Evolutionary conservation across 2,888 invertebrate species (phyloP), one percentile per base, ranked within the genome.

Genomic region (Hyposoter didymator): DNA sequence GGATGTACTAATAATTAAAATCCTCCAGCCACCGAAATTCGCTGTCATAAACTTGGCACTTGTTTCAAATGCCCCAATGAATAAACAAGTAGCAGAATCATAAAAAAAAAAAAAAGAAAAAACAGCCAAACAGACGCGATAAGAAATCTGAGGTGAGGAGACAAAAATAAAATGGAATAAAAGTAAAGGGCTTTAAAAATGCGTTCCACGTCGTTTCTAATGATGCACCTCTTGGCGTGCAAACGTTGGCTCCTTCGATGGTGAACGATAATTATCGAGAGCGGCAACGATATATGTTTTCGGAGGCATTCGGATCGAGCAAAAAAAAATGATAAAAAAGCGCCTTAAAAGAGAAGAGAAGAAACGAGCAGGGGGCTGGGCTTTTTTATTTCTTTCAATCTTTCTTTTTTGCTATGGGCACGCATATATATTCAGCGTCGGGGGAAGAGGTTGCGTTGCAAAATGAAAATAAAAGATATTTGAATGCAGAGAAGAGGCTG

Each of bases 191-290:
- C 62, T 78, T 73, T 78, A 80, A 85, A 83, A 83, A 80, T 85
- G 76, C 83, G 80, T 80, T 76, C 62, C 85, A 43, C 83, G 80
- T 83, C 80, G 83, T 78, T 83, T 82, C 76, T 83, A 80, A 85
- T 81, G 78, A 85, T 78, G 82, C 49, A n/a, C 78, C 45, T 28
- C 39, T 75, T 45, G 72, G 73, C 35, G 73, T 52, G 47, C 52
- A 69, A 45, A 22, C 59, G 47, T 72, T 52, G 22, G 70, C 73
- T 22, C 52, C 64, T 75, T 76, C 82, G 82, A 85, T 85, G 76
- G 47, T 22, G 83, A 83, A 49, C 73, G 69, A 76, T 85, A 85
- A 85, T 85, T 85, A 83, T 81, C 80, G 73, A 69, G 76, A 76
- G 80, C 80, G 72, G 35, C 79, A 73, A 55, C 82, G 76, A 85